Evolutionary conservation across 2,888 invertebrate genomes (phyloP).

Genomic region (Rhagonycha fulva): DNA sequence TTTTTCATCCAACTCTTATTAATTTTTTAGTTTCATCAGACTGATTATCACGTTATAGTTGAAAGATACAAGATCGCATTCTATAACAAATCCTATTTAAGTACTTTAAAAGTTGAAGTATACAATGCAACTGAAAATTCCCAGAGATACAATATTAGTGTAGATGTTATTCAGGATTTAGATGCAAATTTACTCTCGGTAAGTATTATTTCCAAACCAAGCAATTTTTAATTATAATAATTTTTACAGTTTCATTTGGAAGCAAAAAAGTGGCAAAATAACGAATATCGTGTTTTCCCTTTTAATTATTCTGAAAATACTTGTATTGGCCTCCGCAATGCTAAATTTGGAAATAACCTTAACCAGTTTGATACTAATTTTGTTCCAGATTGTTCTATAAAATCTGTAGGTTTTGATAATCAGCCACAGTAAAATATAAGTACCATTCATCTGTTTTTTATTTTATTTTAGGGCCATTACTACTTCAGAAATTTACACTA

Average conservation of each 20-base stretch:
- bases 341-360: neutral
- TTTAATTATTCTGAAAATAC: neutral
- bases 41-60: too few relatives aligned
- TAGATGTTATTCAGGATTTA: neutral
- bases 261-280: neutral
- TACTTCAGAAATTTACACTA: neutral
- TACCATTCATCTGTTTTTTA: too few relatives aligned
- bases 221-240: too few relatives aligned
- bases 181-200: neutral
- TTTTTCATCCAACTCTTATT: too few relatives aligned
- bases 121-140: too few relatives aligned
- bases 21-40: too few relatives aligned
- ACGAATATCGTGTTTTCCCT: neutral
- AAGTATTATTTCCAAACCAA: neutral
- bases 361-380: neutral
- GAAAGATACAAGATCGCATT: too few relatives aligned
- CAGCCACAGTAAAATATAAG: neutral
- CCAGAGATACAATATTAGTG: neutral
- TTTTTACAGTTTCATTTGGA: neutral
- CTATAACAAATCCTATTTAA: too few relatives aligned
- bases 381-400: neutral
- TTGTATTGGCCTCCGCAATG: neutral
- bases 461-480: neutral
- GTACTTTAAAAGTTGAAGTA: too few relatives aligned
- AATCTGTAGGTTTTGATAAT: too few relatives aligned